A percentile compares a stretch with the other conserved stretches of the same genome.
phyloP scores from a whole-genome alignment of 2,113 vertebrate genomes.

The Brachypteracias leptosomus region DNA sequence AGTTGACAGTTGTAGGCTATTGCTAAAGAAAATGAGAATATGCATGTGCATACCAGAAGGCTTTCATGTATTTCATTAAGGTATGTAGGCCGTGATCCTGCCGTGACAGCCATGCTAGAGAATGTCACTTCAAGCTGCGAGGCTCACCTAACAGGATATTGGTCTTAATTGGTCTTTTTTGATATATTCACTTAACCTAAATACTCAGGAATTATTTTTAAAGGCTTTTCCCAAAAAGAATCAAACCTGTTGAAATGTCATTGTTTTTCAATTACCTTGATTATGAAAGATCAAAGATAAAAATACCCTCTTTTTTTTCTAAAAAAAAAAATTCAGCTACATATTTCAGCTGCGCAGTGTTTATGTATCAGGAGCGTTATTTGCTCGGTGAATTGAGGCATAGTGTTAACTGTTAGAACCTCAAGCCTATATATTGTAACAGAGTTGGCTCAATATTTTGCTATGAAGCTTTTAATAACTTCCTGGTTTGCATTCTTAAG shows the following conservation, averaged over 20 bases:
- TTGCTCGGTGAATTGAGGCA: conserved; percentile 46
- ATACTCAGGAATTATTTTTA: conserved; percentile 76
- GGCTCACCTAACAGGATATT: background rate
- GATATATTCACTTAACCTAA: conserved; percentile 28
- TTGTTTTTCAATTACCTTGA: background rate
- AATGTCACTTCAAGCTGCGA: background rate
- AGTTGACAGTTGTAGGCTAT: conserved; percentile 12
- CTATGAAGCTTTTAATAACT: conserved; percentile 78
- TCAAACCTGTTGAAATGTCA: conserved; percentile 26
- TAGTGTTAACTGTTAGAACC: conserved; percentile 64
- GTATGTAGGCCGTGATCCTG: background rate
- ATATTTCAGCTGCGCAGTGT: background rate
- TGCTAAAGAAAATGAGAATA: conserved; percentile 8
- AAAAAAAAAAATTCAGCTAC: background rate
- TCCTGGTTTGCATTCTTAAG: conserved; percentile 72
- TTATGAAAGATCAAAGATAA: background rate
- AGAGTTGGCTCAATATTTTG: conserved; percentile 76
- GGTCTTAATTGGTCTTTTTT: background rate
- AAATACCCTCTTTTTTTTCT: background rate
- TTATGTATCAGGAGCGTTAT: conserved; percentile 22
- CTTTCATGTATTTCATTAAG: conserved; percentile 20
- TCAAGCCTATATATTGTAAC: conserved; percentile 71
- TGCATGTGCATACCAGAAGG: background rate
- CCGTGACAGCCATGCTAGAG: background rate
- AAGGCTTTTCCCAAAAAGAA: conserved; percentile 50